Base-by-base conservation (phyloP, 2,888 invertebrate species). In the Heterodera filipjevi region DNA sequence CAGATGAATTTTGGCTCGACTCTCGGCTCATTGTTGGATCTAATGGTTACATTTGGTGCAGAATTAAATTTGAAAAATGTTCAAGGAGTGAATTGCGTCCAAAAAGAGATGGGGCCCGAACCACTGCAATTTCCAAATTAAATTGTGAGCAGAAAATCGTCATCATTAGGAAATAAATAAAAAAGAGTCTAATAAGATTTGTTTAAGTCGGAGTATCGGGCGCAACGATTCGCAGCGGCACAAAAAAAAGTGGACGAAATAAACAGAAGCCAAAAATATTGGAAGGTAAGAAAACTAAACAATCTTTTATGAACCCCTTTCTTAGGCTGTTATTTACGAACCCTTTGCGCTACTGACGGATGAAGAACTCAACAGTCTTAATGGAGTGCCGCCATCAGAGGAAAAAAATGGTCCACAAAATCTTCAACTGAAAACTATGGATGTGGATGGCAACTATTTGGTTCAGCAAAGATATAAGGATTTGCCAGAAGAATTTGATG, bases 401-500 rank as follows among this genome's bases (percentile, higher is more conserved):
- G 10, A 27, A 27, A n/a, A n/a, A n/a, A n/a, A n/a, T n/a, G 68
- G 32, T 32, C 33, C 33, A 19, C 35, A 6, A 5, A 66, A 66
- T 19, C 68, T 16, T 1, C 68, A 68, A 19, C 68, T 30, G 33
- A 68, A 68, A 19, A 27, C 59, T 0, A 3, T 59, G 59, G 59
- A 59, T 10, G 12, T 12, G 39, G 8, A 10, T 10, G 12, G 12
- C 12, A 39, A 10, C 12, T 6, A 39, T 10, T 10, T 12, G 6
- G 8, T 10, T 10, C 12, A 49, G 12, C 8, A 16, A 3, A 19
- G 16, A 3, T 12, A n/a, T 27, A 53, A 53, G 14, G 59, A 59
- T 27, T 68, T 68, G 33, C 68, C 74, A 10, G 27, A 64, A 22
- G 66, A 75, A 64, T 75, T 75, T 35, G 75, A 75, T 46, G 33